Evolutionary conservation across 2,113 vertebrate genomes (phyloP), one percentile per base, ranked within the genome.

Genomic region (Heterotilapia buettikoferi): DNA sequence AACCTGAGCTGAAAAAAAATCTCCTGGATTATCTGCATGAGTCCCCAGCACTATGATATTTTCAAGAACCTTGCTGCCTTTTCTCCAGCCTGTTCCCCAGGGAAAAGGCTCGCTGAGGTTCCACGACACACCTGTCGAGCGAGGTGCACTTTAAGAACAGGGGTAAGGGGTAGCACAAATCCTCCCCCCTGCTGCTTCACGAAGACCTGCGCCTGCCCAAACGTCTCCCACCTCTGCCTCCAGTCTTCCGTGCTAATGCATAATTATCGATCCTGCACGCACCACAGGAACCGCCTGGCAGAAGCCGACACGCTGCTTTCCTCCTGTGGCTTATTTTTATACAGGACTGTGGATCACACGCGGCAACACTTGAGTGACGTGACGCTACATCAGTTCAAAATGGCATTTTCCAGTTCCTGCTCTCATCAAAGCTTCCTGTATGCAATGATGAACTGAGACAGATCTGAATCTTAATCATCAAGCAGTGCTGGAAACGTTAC

Each of bases 1-100:
- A 90, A 85, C 47, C 45, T 8, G 21, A n/a, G 19, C 52, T 84
- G 53, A 63, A 90, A 83, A 82, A 71, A 66, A 50, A 92, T 92
- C 94, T 90, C 53, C 84, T 1, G 56, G 88, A 95, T 95, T 93
- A 92, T 93, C 90, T 93, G 92, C 92, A 93, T 95, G 92, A 92
- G 90, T 93, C 88, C 84, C 89, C 83, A 83, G 71, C 9, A 43
- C 83, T 73, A 92, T 95, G 86, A 92, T 92, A 96, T 89, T 91
- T 94, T 95, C 88, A 95, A 93, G 82, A 93, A 87, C 84, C 80
- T 76, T 6, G 19, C 50, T 29, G 50, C 68, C 45, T 82, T 83
- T 59, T 89, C 9, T 66, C 61, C 61, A 38, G 61, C 33, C 12
- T 14, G 6, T 40, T 93, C 68, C 56, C 79, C 33, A 3, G 86